A percentile compares a stretch with the other conserved stretches of the same genome.
Conservation (phyloP, 2,113 vertebrate genomes). For the Bos javanicus region DNA sequence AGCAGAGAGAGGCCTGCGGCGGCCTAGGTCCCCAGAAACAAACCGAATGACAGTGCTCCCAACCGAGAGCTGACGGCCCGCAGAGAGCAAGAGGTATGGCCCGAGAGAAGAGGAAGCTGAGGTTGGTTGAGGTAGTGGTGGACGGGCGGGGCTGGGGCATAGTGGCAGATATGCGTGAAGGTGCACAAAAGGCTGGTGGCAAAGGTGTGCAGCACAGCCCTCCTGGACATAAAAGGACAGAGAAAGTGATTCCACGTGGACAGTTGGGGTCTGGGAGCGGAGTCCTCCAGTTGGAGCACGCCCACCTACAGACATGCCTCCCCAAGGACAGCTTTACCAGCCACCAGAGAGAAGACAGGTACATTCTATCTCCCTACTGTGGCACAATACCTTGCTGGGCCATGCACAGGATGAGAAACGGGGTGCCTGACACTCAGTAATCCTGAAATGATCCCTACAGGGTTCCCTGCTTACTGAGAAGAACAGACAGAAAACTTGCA, state of each 20-base stretch:
- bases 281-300: not conserved
- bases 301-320: too few relatives aligned
- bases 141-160: too few relatives aligned
- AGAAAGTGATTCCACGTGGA: not conserved
- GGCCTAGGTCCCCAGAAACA: not conserved
- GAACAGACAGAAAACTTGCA: not conserved
- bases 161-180: not conserved
- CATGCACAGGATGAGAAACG: not conserved
- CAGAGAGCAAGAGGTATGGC: not conserved
- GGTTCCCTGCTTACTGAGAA: not conserved
- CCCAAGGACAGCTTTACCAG: not conserved
- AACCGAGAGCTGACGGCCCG: not conserved
- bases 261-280: not conserved
- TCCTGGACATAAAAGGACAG: not conserved
- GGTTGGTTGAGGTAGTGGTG: not conserved
- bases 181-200: not conserved
- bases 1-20: accelerated
- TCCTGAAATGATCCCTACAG: not conserved
- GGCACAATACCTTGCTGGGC: not conserved
- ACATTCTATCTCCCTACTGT: not conserved
- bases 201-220: not conserved
- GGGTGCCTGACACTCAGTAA: not conserved
- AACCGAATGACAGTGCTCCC: not conserved
- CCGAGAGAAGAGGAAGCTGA: not conserved
- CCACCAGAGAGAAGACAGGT: not conserved